Evolutionary conservation across 2,113 vertebrate species (phyloP).

Genomic region (Phocoena phocoena): DNA sequence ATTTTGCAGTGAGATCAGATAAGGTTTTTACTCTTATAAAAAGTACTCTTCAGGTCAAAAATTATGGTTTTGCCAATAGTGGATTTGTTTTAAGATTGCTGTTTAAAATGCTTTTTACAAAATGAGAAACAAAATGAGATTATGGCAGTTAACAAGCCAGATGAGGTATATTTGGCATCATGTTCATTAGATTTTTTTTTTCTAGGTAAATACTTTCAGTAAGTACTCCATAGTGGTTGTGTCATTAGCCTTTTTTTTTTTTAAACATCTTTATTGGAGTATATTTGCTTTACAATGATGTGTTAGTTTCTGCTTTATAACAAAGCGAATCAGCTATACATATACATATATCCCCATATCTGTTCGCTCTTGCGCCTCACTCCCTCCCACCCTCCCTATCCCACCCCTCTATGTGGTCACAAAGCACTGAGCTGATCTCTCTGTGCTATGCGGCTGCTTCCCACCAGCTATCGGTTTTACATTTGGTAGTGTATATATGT

Average conservation of each 20-base stretch:
- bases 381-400: no score
- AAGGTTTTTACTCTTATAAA: neutral
- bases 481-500: no score
- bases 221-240: neutral
- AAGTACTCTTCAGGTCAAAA: neutral
- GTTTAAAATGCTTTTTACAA: neutral
- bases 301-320: no score
- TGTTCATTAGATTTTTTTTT: neutral
- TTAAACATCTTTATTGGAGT: no score
- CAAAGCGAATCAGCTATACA: no score
- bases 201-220: neutral
- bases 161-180: neutral
- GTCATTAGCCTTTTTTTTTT: neutral
- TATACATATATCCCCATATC: no score
- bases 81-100: neutral
- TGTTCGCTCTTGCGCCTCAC: no score
- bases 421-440: no score
- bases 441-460: no score
- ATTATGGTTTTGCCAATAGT: neutral
- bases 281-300: no score
- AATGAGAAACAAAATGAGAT: neutral
- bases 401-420: no score
- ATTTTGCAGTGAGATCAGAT: conserved; percentile 5
- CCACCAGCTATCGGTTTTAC: no score
- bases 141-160: neutral